These are phyloP conservation scores for Nothobranchius furzeri DNA, from an alignment of 2,113 vertebrate genomes.

Conservation along the genomic window DNA sequence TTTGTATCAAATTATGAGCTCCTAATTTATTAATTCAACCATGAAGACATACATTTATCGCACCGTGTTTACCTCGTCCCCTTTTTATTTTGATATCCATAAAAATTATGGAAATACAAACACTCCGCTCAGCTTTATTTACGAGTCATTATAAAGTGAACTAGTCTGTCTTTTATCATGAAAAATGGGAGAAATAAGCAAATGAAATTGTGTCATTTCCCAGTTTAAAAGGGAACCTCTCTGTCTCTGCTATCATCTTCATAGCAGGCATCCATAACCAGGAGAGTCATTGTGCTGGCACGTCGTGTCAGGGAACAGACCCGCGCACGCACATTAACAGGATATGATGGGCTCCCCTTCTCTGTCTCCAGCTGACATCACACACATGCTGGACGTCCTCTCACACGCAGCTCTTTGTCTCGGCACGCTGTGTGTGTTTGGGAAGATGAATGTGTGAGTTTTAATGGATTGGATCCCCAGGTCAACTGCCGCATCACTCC, in stretches of 20 bases:
- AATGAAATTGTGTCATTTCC: constrained; percentile 12
- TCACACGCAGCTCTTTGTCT: constrained; percentile 73
- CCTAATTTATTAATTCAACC: too few relatives aligned
- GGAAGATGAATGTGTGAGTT: constrained; percentile 74
- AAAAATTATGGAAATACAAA: too few relatives aligned
- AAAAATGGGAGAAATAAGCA: not conserved
- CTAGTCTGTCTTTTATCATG: constrained; percentile 4
- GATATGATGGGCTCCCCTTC: constrained; percentile 72
- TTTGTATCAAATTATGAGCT: not conserved
- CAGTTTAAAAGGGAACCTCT: constrained; percentile 22
- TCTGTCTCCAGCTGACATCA: constrained; percentile 77
- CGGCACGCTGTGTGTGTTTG: constrained; percentile 61
- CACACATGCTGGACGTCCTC: constrained; percentile 75
- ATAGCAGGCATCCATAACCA: constrained; percentile 52
- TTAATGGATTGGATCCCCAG: constrained; percentile 67
- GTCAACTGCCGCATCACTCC: constrained; percentile 75
- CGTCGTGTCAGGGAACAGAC: constrained; percentile 68
- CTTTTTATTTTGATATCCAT: too few relatives aligned
- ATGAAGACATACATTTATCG: too few relatives aligned
- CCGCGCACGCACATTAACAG: constrained; percentile 60
- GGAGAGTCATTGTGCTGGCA: constrained; percentile 49
- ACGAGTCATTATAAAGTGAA: not conserved
- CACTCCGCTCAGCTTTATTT: constrained; percentile 8
- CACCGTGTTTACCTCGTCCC: too few relatives aligned
- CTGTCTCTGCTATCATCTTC: constrained; percentile 45